Conservation (phyloP, 2,113 vertebrate species). For the Hylia prasina region DNA sequence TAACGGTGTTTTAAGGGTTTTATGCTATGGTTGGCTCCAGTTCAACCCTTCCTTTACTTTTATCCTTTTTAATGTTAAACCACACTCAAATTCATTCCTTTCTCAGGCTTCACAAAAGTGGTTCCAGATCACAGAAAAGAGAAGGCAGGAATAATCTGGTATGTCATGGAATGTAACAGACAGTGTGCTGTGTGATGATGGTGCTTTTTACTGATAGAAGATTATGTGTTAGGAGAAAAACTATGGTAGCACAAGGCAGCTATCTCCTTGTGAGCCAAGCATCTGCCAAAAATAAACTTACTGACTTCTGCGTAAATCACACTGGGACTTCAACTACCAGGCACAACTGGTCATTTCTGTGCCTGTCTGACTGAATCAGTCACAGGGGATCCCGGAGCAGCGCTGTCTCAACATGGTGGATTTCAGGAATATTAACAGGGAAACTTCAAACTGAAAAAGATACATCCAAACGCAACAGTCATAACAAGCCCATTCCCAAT, state of each 20-base stretch:
- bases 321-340: not conserved
- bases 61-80: not conserved
- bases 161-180: not conserved
- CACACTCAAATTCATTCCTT: not conserved
- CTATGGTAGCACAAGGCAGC: not conserved
- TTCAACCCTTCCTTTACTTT: not conserved
- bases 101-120: not conserved
- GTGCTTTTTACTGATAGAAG: not conserved
- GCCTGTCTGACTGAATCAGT: not conserved
- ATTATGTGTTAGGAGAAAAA: not conserved
- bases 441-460: not conserved
- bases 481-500: not conserved
- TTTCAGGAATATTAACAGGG: not conserved
- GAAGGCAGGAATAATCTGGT: not conserved
- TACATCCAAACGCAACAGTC: not conserved
- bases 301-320: not conserved
- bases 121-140: not conserved
- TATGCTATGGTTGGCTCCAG: not conserved
- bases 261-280: not conserved
- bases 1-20: not conserved
- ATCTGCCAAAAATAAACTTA: not conserved
- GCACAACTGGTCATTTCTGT: not conserved
- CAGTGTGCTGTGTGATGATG: not conserved
- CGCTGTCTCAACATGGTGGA: fast-evolving
- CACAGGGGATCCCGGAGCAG: not conserved